phyloP scores from a whole-genome alignment of 2,113 vertebrate genomes.

The Crotalus tigris region DNA sequence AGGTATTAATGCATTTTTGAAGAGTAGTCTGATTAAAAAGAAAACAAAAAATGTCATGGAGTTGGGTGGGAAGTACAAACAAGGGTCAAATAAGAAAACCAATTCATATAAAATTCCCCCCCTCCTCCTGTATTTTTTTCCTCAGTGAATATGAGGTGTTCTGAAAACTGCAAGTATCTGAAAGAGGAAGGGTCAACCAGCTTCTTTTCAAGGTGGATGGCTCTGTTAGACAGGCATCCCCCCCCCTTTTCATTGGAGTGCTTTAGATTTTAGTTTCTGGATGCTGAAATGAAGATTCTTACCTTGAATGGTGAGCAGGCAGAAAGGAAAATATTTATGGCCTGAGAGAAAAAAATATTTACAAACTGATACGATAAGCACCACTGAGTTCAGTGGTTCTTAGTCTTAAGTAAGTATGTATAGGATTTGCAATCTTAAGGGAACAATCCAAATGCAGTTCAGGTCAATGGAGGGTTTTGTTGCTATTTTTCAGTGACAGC shows the following conservation, averaged over 20 bases:
- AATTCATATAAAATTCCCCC: not conserved
- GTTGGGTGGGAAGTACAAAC: constrained; percentile 11
- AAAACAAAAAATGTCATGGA: constrained; percentile 20
- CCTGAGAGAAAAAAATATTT: not conserved
- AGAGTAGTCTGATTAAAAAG: constrained; percentile 42
- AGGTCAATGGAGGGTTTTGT: not conserved
- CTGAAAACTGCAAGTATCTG: constrained; percentile 36
- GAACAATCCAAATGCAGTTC: not conserved
- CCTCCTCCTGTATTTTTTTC: not conserved
- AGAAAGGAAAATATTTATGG: constrained; percentile 2
- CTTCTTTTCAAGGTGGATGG: constrained; percentile 25
- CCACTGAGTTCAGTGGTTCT: not conserved
- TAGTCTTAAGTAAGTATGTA: not conserved
- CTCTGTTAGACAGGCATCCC: constrained; percentile 7
- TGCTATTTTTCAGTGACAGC: not conserved
- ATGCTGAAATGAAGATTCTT: constrained; percentile 33
- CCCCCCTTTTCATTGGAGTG: constrained; percentile 39
- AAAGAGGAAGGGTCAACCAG: constrained; percentile 16
- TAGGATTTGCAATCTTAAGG: not conserved
- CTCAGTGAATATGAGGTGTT: constrained; percentile 30
- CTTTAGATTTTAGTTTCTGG: constrained; percentile 45
- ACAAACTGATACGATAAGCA: not conserved
- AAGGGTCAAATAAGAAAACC: constrained; percentile 24
- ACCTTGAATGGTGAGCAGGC: constrained; percentile 27
- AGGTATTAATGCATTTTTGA: constrained; percentile 48